These are phyloP conservation scores for Trachemys scripta DNA, from an alignment of 2,113 vertebrate genomes.

Conservation along the genomic window DNA sequence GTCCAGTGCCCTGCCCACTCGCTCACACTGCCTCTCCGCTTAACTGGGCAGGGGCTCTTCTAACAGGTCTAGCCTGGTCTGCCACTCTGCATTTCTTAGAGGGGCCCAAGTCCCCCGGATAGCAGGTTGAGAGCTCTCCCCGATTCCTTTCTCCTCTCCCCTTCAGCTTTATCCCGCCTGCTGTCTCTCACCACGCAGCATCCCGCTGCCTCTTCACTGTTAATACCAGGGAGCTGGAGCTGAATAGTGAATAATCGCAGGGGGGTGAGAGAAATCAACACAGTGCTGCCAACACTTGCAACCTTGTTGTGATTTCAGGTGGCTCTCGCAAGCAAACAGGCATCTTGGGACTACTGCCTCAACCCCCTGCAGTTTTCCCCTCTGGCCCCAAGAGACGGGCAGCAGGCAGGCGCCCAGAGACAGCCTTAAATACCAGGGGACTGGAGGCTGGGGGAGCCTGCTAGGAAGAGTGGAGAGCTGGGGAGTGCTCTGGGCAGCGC, in stretches of 20 bases:
- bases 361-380: fast-evolving
- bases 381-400: not conserved
- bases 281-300: not conserved
- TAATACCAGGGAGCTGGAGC: not conserved
- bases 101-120: not conserved
- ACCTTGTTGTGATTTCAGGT: not conserved
- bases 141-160: not conserved
- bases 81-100: not conserved
- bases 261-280: not conserved
- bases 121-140: not conserved
- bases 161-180: not conserved
- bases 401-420: not conserved
- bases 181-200: not conserved
- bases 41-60: too few relatives aligned
- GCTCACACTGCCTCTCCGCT: fast-evolving
- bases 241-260: not conserved
- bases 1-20: fast-evolving
- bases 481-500: not conserved
- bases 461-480: not conserved
- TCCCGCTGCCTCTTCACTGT: not conserved
- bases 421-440: not conserved
- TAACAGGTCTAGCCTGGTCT: too few relatives aligned
- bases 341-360: not conserved
- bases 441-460: not conserved
- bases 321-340: not conserved